A percentile compares a stretch with the other conserved stretches of the same genome.
phyloP scores from a whole-genome alignment of 1,140 invertebrate species.

The Hycleus cichorii region DNA sequence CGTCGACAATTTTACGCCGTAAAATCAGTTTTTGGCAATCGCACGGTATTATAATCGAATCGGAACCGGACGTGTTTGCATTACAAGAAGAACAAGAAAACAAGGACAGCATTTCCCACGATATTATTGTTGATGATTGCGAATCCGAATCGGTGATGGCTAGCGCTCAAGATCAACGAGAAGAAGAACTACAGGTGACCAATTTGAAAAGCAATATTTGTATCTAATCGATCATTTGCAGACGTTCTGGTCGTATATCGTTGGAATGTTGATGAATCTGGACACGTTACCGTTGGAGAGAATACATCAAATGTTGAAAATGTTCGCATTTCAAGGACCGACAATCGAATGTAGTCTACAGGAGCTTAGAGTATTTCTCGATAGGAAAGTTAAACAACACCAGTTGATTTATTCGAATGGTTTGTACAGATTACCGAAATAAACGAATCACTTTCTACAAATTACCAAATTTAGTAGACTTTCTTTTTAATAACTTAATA shows the following conservation, averaged over 20 bases:
- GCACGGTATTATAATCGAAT: slow-evolving; percentile 73
- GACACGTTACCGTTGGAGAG: slow-evolving; percentile 87
- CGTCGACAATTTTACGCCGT: slow-evolving; percentile 70
- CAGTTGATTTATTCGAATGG: slow-evolving; percentile 77
- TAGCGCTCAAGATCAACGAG: slow-evolving; percentile 83
- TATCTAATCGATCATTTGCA: slow-evolving; percentile 29
- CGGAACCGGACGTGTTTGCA: slow-evolving; percentile 63
- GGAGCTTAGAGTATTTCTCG: slow-evolving; percentile 83
- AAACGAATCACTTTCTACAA: neutral
- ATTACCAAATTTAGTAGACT: neutral
- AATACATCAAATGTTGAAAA: slow-evolving; percentile 94
- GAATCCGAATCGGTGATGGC: slow-evolving; percentile 90
- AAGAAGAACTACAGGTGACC: slow-evolving; percentile 77
- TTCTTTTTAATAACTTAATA: neutral
- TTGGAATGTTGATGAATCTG: slow-evolving; percentile 93
- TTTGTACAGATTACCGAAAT: slow-evolving; percentile 79
- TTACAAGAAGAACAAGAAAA: slow-evolving; percentile 66
- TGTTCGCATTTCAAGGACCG: slow-evolving; percentile 88
- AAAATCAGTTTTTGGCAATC: slow-evolving; percentile 90
- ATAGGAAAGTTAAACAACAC: slow-evolving; percentile 87
- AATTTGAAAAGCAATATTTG: neutral
- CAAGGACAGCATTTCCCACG: slow-evolving; percentile 43
- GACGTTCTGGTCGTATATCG: slow-evolving; percentile 94
- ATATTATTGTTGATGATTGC: slow-evolving; percentile 79
- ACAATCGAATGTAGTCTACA: slow-evolving; percentile 79